Conservation (phyloP, 2,797 vertebrate genomes). For the Gorsachius magnificus region DNA sequence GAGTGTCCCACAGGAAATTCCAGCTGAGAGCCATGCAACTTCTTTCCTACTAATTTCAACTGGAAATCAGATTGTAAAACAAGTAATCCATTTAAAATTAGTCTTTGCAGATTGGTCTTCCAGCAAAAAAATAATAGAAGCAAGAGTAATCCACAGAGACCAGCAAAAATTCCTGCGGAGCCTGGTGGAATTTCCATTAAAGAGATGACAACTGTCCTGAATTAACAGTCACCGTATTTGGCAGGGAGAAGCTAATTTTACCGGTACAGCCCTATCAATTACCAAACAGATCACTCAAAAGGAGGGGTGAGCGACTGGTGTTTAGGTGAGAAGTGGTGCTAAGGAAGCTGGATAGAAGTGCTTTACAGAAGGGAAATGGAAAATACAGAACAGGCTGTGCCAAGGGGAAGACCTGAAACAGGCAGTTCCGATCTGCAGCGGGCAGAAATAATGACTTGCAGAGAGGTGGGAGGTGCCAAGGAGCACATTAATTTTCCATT, state of each 20-base stretch:
- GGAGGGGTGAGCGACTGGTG: neutral
- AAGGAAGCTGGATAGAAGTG: neutral
- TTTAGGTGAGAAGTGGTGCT: slow-evolving; percentile 2
- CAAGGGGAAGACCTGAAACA: neutral
- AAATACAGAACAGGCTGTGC: neutral
- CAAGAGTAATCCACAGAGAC: neutral
- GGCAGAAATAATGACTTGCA: neutral
- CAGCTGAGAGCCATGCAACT: neutral
- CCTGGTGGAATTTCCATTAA: neutral
- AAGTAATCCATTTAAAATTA: slow-evolving; percentile 23
- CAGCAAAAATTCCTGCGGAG: neutral
- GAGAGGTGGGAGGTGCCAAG: neutral
- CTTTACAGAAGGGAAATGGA: slow-evolving; percentile 10
- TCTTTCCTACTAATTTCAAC: neutral
- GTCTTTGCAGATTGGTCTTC: neutral
- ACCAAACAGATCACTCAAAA: neutral
- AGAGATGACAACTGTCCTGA: neutral
- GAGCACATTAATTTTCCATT: neutral
- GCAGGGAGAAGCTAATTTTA: slow-evolving; percentile 16
- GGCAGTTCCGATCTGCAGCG: neutral
- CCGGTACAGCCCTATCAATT: neutral
- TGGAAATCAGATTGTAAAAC: neutral
- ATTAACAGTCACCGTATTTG: neutral
- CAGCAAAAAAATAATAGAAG: slow-evolving; percentile 10
- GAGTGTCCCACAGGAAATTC: neutral